Evolutionary conservation across 2,113 vertebrate genomes (phyloP).

Genomic region (Zapornia atra): DNA sequence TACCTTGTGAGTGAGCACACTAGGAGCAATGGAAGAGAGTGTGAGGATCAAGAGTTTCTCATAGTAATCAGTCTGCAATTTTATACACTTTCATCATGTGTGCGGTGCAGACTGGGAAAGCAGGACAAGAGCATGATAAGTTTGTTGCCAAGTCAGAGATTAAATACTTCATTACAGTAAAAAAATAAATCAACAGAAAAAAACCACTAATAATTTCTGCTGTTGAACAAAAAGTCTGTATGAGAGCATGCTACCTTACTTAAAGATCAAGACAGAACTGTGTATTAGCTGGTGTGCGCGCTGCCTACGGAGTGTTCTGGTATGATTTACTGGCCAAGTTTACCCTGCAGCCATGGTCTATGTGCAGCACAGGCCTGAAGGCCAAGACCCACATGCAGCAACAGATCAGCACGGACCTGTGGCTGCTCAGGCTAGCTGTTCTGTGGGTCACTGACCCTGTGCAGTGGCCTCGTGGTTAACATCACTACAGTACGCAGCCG

Average conservation of each 20-base stretch:
- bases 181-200: background rate
- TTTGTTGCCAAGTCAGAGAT: background rate
- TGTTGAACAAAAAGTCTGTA: background rate
- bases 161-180: background rate
- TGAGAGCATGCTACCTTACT: background rate
- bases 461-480: background rate
- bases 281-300: accelerated
- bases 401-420: background rate
- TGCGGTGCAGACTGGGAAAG: background rate
- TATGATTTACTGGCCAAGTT: background rate
- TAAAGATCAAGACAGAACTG: background rate
- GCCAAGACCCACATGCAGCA: background rate
- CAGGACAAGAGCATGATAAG: background rate
- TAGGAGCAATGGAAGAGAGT: background rate
- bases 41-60: background rate
- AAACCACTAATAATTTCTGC: background rate
- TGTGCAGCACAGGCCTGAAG: background rate
- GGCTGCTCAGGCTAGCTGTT: background rate
- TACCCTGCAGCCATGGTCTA: accelerated
- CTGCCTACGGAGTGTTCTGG: background rate
- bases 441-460: background rate
- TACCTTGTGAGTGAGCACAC: background rate
- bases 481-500: accelerated
- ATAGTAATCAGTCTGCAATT: background rate
- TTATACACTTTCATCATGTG: background rate